Percentiles rank a stretch among this genome's conserved stretches.
phyloP scores from a whole-genome alignment of 1,140 invertebrate genomes.

The Aphis craccivora region DNA sequence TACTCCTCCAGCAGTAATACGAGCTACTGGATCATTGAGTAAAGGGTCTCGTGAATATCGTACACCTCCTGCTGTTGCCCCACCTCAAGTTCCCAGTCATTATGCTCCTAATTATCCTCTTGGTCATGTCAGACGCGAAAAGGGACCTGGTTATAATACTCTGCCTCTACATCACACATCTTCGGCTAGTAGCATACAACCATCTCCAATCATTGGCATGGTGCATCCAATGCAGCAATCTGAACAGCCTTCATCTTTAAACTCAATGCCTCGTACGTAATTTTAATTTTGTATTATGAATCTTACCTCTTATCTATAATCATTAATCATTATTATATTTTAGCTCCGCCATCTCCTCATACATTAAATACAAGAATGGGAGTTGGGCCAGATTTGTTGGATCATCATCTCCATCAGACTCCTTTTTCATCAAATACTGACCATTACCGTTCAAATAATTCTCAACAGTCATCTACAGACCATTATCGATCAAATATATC shows the following conservation, averaged over 20 bases:
- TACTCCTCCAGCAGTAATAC: conserved; percentile 79
- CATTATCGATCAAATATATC: conserved; percentile 48
- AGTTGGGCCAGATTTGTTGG: conserved; percentile 56
- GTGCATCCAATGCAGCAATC: conserved; percentile 65
- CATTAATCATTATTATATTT: conserved; percentile 51
- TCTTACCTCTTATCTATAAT: conserved; percentile 60
- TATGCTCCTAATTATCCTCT: conserved; percentile 94
- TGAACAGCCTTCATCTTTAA: conserved; percentile 68
- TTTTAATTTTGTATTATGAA: conserved; percentile 64
- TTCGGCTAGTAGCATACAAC: conserved; percentile 58
- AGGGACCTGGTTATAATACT: conserved; percentile 86
- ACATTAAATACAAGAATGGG: conserved; percentile 59
- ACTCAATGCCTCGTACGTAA: conserved; percentile 63
- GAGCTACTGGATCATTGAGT: conserved; percentile 71
- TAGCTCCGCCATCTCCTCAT: conserved; percentile 81
- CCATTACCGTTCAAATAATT: conserved; percentile 44
- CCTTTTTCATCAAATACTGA: conserved; percentile 32
- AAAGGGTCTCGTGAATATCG: conserved; percentile 85
- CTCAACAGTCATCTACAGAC: conserved; percentile 46
- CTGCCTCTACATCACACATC: conserved; percentile 68
- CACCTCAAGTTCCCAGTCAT: conserved; percentile 89
- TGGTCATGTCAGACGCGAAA: conserved; percentile 77
- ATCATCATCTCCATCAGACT: conserved; percentile 57
- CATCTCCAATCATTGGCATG: conserved; percentile 63
- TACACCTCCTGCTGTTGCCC: conserved; percentile 92